Percentiles rank a stretch among this genome's conserved stretches.
Evolutionary conservation across 2,888 invertebrate species (phyloP).

Genomic region (Halictus quadricinctus): DNA sequence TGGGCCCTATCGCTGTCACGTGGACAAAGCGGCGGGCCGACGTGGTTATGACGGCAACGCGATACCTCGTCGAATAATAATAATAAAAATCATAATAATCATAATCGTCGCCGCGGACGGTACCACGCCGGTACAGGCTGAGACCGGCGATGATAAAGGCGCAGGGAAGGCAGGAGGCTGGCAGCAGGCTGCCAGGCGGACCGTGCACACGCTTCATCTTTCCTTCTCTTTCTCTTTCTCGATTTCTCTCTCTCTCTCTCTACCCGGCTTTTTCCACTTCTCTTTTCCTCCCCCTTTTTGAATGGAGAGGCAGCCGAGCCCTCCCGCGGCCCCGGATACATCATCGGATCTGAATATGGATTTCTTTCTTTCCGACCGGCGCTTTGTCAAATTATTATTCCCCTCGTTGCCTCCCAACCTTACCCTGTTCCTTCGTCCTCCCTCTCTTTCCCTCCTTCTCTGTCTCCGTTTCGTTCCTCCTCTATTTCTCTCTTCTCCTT

Average conservation of each 20-base stretch:
- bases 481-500: neutral
- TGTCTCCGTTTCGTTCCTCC: neutral
- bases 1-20: constrained; percentile 79
- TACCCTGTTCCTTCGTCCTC: neutral
- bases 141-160: constrained; percentile 72
- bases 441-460: neutral
- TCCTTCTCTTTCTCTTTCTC: constrained; percentile 9
- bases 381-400: constrained; percentile 76
- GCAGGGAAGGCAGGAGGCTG: constrained; percentile 34
- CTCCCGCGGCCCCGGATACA: constrained; percentile 72
- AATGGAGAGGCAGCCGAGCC: constrained; percentile 45
- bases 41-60: constrained; percentile 81
- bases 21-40: constrained; percentile 78
- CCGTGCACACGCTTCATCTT: constrained; percentile 10
- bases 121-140: constrained; percentile 21
- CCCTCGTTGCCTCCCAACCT: constrained; percentile 30
- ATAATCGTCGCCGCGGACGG: constrained; percentile 54
- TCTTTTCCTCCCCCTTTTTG: constrained; percentile 43
- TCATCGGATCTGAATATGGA: constrained; percentile 80
- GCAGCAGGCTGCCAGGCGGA: constrained; percentile 36
- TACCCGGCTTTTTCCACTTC: constrained; percentile 22
- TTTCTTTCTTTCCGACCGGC: constrained; percentile 74
- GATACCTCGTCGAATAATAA: constrained; percentile 74
- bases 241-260: neutral
- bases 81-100: constrained; percentile 69